Evolutionary conservation across 2,797 vertebrate species (phyloP).

Genomic region (Tangara arthus): DNA sequence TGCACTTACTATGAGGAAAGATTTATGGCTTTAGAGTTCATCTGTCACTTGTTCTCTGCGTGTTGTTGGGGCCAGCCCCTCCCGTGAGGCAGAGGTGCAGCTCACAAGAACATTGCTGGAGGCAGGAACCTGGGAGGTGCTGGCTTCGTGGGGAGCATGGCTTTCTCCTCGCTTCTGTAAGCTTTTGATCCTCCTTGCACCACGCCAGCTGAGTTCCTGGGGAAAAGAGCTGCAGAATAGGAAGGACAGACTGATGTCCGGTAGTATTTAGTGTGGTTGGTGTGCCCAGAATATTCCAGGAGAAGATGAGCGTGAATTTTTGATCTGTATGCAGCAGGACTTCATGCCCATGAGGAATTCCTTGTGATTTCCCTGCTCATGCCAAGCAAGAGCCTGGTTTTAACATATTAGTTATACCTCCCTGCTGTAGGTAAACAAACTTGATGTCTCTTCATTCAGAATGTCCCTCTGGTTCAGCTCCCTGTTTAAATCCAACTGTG

Average conservation of each 20-base stretch:
- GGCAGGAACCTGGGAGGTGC: not conserved
- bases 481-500: not conserved
- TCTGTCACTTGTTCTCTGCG: not conserved
- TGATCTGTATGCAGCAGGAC: not conserved
- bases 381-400: not conserved
- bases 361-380: not conserved
- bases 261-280: not conserved
- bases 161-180: fast-evolving
- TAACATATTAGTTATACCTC: not conserved
- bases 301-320: not conserved
- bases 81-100: not conserved
- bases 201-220: not conserved
- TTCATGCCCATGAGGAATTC: not conserved
- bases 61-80: not conserved
- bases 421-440: not conserved
- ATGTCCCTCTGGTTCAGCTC: not conserved
- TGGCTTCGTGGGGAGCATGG: not conserved
- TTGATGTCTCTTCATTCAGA: not conserved
- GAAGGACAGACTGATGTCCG: not conserved
- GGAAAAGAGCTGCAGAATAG: not conserved
- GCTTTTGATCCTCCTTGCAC: not conserved
- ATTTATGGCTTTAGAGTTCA: constrained; percentile 6
- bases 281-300: not conserved
- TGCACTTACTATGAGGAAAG: not conserved
- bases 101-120: not conserved